Evolutionary conservation across 1,140 invertebrate species (phyloP), one percentile per base, ranked within the genome.

Genomic region (Thereuonema tuberculata): DNA sequence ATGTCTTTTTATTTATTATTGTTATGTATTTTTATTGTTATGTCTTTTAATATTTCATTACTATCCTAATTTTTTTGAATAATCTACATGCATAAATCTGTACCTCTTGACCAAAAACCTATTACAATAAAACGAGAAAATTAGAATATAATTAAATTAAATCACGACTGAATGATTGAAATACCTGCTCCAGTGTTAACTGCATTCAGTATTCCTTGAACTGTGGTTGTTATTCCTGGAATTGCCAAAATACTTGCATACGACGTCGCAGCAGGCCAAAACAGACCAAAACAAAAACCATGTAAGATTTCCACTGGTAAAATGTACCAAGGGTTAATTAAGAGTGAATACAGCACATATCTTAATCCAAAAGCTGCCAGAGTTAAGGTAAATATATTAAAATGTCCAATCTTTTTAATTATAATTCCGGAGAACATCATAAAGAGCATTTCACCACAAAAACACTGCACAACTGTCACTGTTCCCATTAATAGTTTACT

Each of bases 361-460:
- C 91, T 80, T 1, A 84, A 65, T 53, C 82, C 82, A 68, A 86
- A 86, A 0, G 79, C 81, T 28, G 85, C 74, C n/a, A 93, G 75
- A 1, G 91, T 84, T 25, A 92, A 66, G 56, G 83, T 85, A 82
- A 96, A 87, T 59, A 85, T 81, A 66, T 86, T 80, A 0, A 86
- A 72, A 67, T 93, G 88, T 0, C 91, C 91, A 1, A 95, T 72
- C 70, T 84, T 86, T 63, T 84, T 83, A 1, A 56, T 43, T 21
- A 57, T 5, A 20, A 2, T 43, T 56, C 82, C 81, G n/a, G 89
- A 89, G 15, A 89, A 68, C 69, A 92, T 91, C 74, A 93, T 87
- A 65, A 93, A 89, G 0, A 89, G 89, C 61, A 92, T 72, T 74
- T 94, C 89, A n/a, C 92, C 92, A 24, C 82, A 74, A 65, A 93